phyloP scores from a whole-genome alignment of 2,113 vertebrate species.

The Sisor rabdophorus region DNA sequence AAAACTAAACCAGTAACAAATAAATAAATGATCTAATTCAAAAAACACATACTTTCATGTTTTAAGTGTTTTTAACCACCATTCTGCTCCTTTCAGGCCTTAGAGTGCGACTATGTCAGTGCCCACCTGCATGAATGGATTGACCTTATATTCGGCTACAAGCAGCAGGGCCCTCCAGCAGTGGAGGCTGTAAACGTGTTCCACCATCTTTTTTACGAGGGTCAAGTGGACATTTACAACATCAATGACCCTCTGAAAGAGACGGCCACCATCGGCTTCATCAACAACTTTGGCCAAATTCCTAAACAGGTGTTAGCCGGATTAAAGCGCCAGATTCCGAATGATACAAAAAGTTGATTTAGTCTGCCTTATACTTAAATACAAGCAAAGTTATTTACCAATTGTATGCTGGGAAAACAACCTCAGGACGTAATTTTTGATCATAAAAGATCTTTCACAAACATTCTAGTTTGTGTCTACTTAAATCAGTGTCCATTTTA shows the following conservation, averaged over 20 bases:
- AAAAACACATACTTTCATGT: too few relatives aligned
- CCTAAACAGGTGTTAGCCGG: slow-evolving; percentile 85
- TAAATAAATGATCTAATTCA: too few relatives aligned
- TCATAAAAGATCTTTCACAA: neutral
- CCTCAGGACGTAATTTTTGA: neutral
- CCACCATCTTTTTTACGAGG: slow-evolving; percentile 98
- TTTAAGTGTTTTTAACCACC: neutral
- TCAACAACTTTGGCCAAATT: slow-evolving; percentile 99
- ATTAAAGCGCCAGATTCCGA: too few relatives aligned
- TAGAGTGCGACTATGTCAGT: slow-evolving; percentile 97
- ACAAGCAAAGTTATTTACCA: neutral
- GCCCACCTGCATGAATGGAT: slow-evolving; percentile 98
- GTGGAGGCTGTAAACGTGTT: slow-evolving; percentile 97
- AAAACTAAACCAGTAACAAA: neutral
- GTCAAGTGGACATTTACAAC: slow-evolving; percentile 99
- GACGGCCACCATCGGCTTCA: slow-evolving; percentile 97
- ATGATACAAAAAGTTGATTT: neutral
- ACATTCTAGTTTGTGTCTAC: too few relatives aligned
- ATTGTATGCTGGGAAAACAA: neutral
- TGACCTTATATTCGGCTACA: slow-evolving; percentile 95
- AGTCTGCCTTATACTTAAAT: neutral
- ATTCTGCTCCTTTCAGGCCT: slow-evolving; percentile 68
- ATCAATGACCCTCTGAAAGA: slow-evolving; percentile 98
- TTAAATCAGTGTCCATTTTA: too few relatives aligned
- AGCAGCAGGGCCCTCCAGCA: slow-evolving; percentile 94